A percentile compares a stretch with the other conserved stretches of the same genome.
phyloP scores from a whole-genome alignment of 2,113 vertebrate species.

The Gadus macrocephalus region DNA sequence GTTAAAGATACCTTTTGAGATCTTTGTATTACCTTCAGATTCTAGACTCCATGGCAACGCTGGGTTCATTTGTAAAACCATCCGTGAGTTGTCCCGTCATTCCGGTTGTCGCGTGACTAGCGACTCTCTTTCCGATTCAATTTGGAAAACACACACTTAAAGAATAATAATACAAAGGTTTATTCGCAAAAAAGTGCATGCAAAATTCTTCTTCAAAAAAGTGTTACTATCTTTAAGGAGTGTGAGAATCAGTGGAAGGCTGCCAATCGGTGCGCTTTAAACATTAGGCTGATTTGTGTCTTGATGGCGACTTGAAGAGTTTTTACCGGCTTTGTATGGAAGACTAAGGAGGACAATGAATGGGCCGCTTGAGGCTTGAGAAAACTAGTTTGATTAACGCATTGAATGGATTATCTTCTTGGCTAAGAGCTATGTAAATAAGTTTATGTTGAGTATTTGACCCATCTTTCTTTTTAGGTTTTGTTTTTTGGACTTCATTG shows the following conservation, averaged over 20 bases:
- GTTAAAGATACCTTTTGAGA: slow-evolving; percentile 87
- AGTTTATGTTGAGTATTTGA: slow-evolving; percentile 77
- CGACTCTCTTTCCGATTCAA: slow-evolving; percentile 82
- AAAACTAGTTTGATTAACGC: slow-evolving; percentile 55
- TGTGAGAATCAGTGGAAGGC: too few relatives aligned
- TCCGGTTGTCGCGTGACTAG: slow-evolving; percentile 78
- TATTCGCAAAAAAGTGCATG: slow-evolving; percentile 72
- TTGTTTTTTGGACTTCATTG: slow-evolving; percentile 74
- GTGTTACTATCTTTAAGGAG: slow-evolving; percentile 77
- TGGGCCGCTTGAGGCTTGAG: slow-evolving; percentile 46
- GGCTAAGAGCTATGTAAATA: slow-evolving; percentile 97
- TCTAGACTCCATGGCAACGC: slow-evolving; percentile 82
- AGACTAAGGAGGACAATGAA: slow-evolving; percentile 42
- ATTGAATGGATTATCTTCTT: slow-evolving; percentile 78
- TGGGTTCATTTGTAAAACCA: slow-evolving; percentile 90
- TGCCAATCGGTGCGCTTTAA: slow-evolving; percentile 62
- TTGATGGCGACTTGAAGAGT: slow-evolving; percentile 62
- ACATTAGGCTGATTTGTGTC: slow-evolving; percentile 88
- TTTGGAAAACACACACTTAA: slow-evolving; percentile 51
- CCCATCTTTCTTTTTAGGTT: slow-evolving; percentile 41
- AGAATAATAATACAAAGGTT: slow-evolving; percentile 67
- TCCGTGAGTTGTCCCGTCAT: slow-evolving; percentile 79
- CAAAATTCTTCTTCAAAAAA: slow-evolving; percentile 47
- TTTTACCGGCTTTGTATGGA: slow-evolving; percentile 73
- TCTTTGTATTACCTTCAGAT: slow-evolving; percentile 87